Conservation (phyloP, 2,797 vertebrate species). For the Sebastes alutus region DNA sequence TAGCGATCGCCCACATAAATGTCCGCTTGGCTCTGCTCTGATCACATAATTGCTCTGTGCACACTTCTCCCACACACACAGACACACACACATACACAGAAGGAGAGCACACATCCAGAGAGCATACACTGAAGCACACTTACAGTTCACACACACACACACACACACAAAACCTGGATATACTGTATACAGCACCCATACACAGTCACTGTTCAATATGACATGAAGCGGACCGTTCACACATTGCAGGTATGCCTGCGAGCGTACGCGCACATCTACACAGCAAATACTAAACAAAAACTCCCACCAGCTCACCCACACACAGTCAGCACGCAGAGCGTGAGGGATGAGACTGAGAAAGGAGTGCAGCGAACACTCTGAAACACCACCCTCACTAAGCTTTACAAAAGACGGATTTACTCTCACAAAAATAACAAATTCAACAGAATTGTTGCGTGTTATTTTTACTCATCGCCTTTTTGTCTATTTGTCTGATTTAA, state of each 20-base stretch:
- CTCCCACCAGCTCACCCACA: slow-evolving; percentile 67
- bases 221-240: slow-evolving; percentile 15
- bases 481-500: not conserved
- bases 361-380: not conserved
- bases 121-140: slow-evolving; percentile 37
- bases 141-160: not conserved
- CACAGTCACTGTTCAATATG: slow-evolving; percentile 7
- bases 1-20: slow-evolving; percentile 71
- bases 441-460: not conserved
- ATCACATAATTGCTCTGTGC: slow-evolving; percentile 75
- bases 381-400: not conserved
- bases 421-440: not conserved
- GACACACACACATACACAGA: slow-evolving; percentile 11
- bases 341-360: slow-evolving; percentile 10
- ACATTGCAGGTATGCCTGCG: slow-evolving; percentile 7
- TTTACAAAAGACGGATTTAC: not conserved
- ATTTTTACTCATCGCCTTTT: not conserved
- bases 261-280: not conserved
- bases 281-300: slow-evolving; percentile 28
- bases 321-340: slow-evolving; percentile 31
- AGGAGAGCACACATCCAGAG: slow-evolving; percentile 22
- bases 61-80: slow-evolving; percentile 57
- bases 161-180: slow-evolving; percentile 17
- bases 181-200: slow-evolving; percentile 1
- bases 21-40: slow-evolving; percentile 75